Evolutionary conservation across 2,888 invertebrate species (phyloP).

Genomic region (Spodoptera picta): DNA sequence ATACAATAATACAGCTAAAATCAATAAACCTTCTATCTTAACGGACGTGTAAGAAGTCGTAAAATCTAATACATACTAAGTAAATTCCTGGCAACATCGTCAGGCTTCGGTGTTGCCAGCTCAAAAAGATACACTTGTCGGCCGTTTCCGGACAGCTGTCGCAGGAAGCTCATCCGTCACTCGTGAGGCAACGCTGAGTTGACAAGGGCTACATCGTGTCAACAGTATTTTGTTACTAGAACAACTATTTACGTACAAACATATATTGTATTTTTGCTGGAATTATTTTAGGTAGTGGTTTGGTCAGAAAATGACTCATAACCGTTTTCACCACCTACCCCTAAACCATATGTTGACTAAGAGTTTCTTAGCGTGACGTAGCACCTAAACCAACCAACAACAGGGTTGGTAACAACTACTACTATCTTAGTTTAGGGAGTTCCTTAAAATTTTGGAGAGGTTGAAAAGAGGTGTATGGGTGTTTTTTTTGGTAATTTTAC

Average conservation of each 20-base stretch:
- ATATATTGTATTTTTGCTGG: conserved; percentile 1
- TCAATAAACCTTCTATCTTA: background rate
- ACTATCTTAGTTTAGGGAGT: too few relatives aligned
- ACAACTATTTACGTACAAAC: background rate
- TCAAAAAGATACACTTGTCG: conserved; percentile 36
- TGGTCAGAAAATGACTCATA: too few relatives aligned
- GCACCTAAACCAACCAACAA: too few relatives aligned
- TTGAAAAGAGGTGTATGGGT: too few relatives aligned
- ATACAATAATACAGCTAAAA: too few relatives aligned
- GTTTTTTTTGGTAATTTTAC: too few relatives aligned
- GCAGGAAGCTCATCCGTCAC: conserved; percentile 54
- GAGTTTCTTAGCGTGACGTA: too few relatives aligned
- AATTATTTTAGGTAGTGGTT: too few relatives aligned
- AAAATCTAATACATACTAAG: conserved; percentile 7
- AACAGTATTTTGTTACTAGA: background rate
- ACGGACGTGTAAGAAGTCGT: background rate
- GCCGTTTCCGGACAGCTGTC: conserved; percentile 40
- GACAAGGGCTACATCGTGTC: conserved; percentile 14
- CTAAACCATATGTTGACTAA: too few relatives aligned
- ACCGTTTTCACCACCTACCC: too few relatives aligned
- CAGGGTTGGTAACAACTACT: too few relatives aligned
- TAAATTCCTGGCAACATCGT: conserved; percentile 25
- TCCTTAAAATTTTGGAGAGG: too few relatives aligned
- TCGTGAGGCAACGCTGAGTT: conserved; percentile 27
- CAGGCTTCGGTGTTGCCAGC: conserved; percentile 26